phyloP scores from a whole-genome alignment of 92 coral and sea anemone species.

The Parazoanthus darwini region DNA sequence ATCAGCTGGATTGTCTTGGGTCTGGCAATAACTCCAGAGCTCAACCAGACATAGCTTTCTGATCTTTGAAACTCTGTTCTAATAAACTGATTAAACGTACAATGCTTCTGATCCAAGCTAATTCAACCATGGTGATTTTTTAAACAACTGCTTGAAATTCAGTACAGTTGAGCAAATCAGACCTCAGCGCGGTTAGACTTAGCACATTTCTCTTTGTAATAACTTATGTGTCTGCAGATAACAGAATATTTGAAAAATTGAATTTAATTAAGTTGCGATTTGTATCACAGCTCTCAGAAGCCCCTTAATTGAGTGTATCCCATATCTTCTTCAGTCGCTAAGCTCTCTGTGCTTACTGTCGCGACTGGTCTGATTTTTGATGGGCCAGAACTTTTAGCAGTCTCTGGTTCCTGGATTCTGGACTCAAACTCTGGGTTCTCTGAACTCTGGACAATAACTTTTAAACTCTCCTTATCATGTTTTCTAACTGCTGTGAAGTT shows the following conservation, averaged over 20 bases:
- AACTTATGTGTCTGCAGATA: constrained; percentile 6
- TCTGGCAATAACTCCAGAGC: constrained; percentile 44
- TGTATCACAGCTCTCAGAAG: constrained; percentile 17
- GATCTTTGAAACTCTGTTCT: constrained; percentile 52
- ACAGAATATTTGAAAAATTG: constrained; percentile 16
- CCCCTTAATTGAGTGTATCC: constrained; percentile 31
- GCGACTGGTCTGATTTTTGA: not conserved
- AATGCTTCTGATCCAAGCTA: constrained; percentile 42
- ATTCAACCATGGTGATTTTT: constrained; percentile 36
- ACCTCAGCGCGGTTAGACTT: constrained; percentile 44
- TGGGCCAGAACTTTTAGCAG: not conserved
- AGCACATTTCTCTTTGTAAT: constrained; percentile 45
- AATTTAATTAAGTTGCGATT: constrained; percentile 14
- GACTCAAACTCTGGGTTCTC: no score
- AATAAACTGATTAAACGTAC: constrained; percentile 54
- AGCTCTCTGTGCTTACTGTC: not conserved
- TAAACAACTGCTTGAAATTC: constrained; percentile 43
- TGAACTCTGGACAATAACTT: no score
- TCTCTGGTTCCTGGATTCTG: not conserved
- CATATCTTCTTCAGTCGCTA: not conserved
- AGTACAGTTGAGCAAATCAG: constrained; percentile 35
- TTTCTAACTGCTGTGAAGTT: not conserved
- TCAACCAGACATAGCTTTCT: constrained; percentile 41
- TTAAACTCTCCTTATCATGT: not conserved
- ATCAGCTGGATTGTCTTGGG: constrained; percentile 54